Base-by-base conservation (phyloP, 2,888 invertebrate species). In the Drosophila neutralis region DNA sequence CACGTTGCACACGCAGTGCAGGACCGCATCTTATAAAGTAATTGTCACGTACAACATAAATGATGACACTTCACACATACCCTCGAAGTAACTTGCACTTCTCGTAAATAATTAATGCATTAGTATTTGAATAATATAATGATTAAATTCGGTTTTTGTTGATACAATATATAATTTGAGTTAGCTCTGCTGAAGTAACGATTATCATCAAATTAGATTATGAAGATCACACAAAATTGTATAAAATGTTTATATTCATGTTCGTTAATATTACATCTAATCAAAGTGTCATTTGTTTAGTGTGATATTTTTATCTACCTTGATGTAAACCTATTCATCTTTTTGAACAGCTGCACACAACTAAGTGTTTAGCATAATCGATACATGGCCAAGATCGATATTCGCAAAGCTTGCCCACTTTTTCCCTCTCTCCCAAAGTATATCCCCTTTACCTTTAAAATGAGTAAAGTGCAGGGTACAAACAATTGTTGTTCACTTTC, bases 1-100 rank as follows among this genome's bases (percentile, higher is more conserved):
- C 89, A 89, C 77, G 82, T 89, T 84, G 87, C 69, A 49, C 57
- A 57, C 42, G 57, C 40, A 40, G 29, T 40, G 15, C 29, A 57
- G 42, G 21, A 40, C 42, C 57, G 54, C 59, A 62, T 45, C 36
- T 57, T 31, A 24, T 18, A 38, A 40, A 24, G 29, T 0, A 54
- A 48, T 6, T 27, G 4, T 6, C 40, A 38, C 24, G 8, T 10
- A 18, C 29, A 11, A 21, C 24, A 38, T 1, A 1, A 33, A 48
- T 21, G 8, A n/a, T 49, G 29, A 10, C 10, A 31, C 10, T 10
- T 2, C 2, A 1, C 0, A 60, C 21, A 73, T 76, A 76, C 76
- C 48, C 65, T 59, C 40, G 45, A 60, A 38, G 3, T 29, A 7
- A 13, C 38, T 3, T 6, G 1, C 13, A 45, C 7, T 2, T 21